phyloP scores from a whole-genome alignment of 2,888 invertebrate genomes.

The Andrena flavipes region DNA sequence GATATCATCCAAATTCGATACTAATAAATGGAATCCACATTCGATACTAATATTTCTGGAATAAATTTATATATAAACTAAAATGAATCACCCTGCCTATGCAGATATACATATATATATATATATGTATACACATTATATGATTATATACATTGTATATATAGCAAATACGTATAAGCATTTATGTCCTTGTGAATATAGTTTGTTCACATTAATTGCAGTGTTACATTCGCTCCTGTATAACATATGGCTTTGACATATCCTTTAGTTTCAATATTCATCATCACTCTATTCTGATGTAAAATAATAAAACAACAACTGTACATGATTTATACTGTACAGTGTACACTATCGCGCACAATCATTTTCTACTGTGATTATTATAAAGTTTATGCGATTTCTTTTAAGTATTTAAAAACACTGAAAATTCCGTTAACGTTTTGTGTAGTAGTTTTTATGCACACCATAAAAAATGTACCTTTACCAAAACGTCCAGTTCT shows the following conservation, averaged over 20 bases:
- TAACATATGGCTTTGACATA: conserved; percentile 43
- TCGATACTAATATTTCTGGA: neutral
- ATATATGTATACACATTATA: conserved; percentile 38
- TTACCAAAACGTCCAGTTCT: conserved; percentile 6
- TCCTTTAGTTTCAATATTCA: conserved; percentile 17
- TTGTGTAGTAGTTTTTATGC: conserved; percentile 5
- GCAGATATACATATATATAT: conserved; percentile 24
- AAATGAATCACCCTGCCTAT: conserved; percentile 7
- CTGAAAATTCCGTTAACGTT: neutral
- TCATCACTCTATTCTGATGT: conserved; percentile 10
- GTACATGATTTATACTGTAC: conserved; percentile 30
- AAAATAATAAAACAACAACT: conserved; percentile 41
- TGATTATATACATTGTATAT: conserved; percentile 43
- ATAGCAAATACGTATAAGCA: conserved; percentile 25
- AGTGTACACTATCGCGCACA: conserved; percentile 8
- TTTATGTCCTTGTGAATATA: conserved; percentile 23
- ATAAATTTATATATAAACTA: conserved; percentile 12
- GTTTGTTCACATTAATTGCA: conserved; percentile 26
- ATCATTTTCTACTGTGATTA: conserved; percentile 16
- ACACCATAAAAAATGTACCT: neutral
- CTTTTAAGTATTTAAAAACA: conserved; percentile 24
- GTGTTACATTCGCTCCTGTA: conserved; percentile 9
- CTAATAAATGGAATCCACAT: neutral
- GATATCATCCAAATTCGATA: neutral
- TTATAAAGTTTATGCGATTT: conserved; percentile 27